These are phyloP conservation scores for Ochropleura leucogaster DNA, from an alignment of 2,888 invertebrate species.

Conservation along the genomic window DNA sequence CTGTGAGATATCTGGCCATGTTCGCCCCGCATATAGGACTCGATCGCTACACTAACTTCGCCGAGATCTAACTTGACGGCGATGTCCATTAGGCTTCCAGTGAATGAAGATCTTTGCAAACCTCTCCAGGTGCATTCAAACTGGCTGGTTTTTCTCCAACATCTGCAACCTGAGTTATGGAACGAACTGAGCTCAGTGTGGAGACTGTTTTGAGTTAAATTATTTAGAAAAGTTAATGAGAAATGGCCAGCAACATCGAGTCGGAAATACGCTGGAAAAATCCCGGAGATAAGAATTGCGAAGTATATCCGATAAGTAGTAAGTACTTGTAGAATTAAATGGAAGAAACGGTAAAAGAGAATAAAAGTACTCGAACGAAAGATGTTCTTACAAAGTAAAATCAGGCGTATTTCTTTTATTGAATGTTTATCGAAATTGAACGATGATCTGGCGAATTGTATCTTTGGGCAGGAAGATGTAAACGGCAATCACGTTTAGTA, in stretches of 20 bases:
- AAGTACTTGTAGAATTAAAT: constrained; percentile 44
- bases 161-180: too few species aligned
- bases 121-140: too few species aligned
- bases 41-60: too few species aligned
- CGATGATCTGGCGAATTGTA: constrained; percentile 8
- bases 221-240: constrained; percentile 55
- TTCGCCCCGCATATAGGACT: too few species aligned
- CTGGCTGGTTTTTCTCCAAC: too few species aligned
- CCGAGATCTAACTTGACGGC: too few species aligned
- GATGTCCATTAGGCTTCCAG: too few species aligned
- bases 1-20: too few species aligned
- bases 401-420: constrained; percentile 26
- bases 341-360: constrained; percentile 34
- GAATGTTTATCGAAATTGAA: constrained; percentile 5
- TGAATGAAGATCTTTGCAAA: too few species aligned
- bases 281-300: constrained; percentile 46
- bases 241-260: constrained; percentile 33
- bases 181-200: too few species aligned
- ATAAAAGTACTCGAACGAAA: constrained; percentile 39
- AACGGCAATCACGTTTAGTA: neutral
- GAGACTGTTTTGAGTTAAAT: constrained; percentile 29
- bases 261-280: constrained; percentile 37
- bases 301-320: constrained; percentile 38
- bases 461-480: neutral
- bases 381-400: constrained; percentile 24